Base-by-base conservation (phyloP, 1,140 invertebrate species). In the Drosophila hydei region DNA sequence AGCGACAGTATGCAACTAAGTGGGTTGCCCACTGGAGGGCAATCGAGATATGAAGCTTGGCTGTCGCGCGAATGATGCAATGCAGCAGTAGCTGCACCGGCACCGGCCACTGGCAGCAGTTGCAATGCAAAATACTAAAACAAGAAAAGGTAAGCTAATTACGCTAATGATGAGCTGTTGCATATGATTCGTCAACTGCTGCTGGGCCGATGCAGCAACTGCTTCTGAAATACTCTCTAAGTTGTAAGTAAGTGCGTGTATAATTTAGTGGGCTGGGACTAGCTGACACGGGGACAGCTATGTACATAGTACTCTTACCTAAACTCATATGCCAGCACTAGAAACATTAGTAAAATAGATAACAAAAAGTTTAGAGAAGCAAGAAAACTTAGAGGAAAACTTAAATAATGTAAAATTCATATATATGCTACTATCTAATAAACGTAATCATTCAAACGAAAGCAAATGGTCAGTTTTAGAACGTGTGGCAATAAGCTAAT, bases 241-340 rank as follows among this genome's bases (percentile, higher is more conserved):
- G 74, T 85, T 87, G 76, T 84, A 85, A 79, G 80, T 84, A 87
- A 80, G 71, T 70, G 72, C 65, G 79, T 79, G 64, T 84, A 55
- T 84, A 84, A 76, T 84, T 84, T 73, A 84, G 80, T 76, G 79
- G 75, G 67, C 64, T 61, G 79, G 65, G 73, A 74, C 73, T 79
- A 77, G 79, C 79, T 72, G 19, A 19, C 47, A n/a, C 30, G 18
- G 25, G 61, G 45, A 60, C 68, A 85, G 79, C 79, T 54, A 67
- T 84, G 79, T 83, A 81, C 70, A 83, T 77, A 80, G 59, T 77
- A 75, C 75, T 80, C 67, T 73, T 50, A 59, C 52, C 30, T 59
- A 62, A 61, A 59, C 8, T 4, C 18, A 70, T 33, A 60, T 74
- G 60, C 62, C 67, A 75, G 73, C 77, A 63, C 72, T 55, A 63